A percentile compares a stretch with the other conserved stretches of the same genome.
Evolutionary conservation across 2,888 invertebrate genomes (phyloP).

Genomic region (Tachina fera): DNA sequence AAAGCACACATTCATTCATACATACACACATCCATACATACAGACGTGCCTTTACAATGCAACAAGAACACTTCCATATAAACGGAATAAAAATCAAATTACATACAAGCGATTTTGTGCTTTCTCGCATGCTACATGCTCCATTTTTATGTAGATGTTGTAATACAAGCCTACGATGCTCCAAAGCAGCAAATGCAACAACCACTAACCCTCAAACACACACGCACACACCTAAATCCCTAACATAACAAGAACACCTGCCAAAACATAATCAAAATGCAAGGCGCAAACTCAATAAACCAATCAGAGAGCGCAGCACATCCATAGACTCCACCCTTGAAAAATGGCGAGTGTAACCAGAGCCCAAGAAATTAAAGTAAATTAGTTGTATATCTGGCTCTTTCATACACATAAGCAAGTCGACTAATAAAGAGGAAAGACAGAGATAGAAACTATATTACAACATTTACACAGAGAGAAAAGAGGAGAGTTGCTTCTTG

Average conservation of each 20-base stretch:
- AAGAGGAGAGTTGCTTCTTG: constrained; percentile 4
- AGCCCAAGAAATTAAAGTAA: constrained; percentile 24
- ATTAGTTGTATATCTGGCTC: background rate
- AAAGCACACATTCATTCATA: background rate
- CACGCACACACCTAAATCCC: background rate
- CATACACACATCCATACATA: background rate
- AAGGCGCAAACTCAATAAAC: constrained; percentile 78
- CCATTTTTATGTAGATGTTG: constrained; percentile 77
- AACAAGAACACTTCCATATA: constrained; percentile 27
- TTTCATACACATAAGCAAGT: background rate
- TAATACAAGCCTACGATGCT: constrained; percentile 65
- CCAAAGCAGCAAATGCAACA: constrained; percentile 71
- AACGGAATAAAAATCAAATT: constrained; percentile 41
- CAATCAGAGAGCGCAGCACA: constrained; percentile 77
- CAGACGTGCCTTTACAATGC: background rate
- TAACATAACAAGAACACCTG: constrained; percentile 36
- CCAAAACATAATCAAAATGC: background rate
- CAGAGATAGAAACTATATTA: background rate
- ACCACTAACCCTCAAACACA: constrained; percentile 13
- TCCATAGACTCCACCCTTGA: constrained; percentile 80
- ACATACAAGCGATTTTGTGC: constrained; percentile 33
- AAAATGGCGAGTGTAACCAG: constrained; percentile 80
- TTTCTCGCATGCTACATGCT: constrained; percentile 72
- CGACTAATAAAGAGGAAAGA: background rate
- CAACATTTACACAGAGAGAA: background rate